Base-by-base conservation (phyloP, 1,140 invertebrate species). In the Lasioglossum albipes region DNA sequence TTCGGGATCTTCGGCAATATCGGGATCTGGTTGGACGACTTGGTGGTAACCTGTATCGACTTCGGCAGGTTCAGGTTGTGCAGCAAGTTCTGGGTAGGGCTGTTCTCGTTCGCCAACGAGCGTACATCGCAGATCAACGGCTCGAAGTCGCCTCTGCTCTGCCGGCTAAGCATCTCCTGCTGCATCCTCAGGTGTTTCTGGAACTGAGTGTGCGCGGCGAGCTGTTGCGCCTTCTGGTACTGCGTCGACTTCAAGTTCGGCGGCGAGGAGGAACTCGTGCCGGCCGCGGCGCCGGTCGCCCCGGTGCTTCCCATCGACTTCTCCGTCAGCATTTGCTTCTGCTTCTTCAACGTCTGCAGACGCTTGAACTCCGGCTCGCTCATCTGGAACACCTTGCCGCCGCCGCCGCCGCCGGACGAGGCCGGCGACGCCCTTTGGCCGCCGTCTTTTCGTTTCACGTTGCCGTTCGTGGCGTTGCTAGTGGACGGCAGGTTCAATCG, bases 1-100 rank as follows among this genome's bases (percentile, higher is more conserved):
- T 96, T 96, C 16, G 96, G 96, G 87, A 96, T 96, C 92, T 96
- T 96, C 65, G 96, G 96, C 92, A 96, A 92, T 79, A 91, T 92
- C 76, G 92, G 90, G 79, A 93, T 92, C 52, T 90, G 89, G 78
- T 84, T 88, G 27, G 87, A 79, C 74, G 88, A 88, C 83, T 93
- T 93, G 0, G 93, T 93, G 31, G 93, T 93, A 49, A 93, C 93
- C 75, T 93, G 93, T 82, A 93, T 93, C 7, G 92, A 93, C 76
- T 93, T 93, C 7, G 93, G 93, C 74, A 93, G 81, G 81, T 93
- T 93, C 45, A 93, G 77, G 75, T 92, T 92, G 36, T 91, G 91
- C 52, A 93, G 69, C 22, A 93, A 71, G 82, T 91, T 93, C 70
- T 93, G 93, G n/a, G 91, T 90, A 2, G 92, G 89, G 0, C 83